Conservation (phyloP, 2,113 vertebrate genomes). For the Sarotherodon lohbergeri region DNA sequence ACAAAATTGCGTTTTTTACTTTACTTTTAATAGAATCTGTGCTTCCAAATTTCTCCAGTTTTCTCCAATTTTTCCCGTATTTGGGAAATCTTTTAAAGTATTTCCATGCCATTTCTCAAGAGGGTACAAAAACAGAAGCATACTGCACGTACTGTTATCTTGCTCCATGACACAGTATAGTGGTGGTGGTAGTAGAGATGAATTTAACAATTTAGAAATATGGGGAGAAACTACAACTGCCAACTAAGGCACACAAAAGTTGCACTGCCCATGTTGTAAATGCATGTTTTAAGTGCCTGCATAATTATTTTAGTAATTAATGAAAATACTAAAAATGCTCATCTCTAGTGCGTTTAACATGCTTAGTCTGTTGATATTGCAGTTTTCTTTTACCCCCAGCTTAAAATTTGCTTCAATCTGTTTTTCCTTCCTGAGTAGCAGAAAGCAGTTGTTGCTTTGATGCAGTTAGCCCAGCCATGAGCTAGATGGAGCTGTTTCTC, state of each 20-base stretch:
- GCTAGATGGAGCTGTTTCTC: constrained; percentile 45
- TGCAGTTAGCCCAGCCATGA: not conserved
- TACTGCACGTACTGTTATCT: not conserved
- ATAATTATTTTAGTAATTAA: not conserved
- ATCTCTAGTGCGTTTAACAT: constrained; percentile 2
- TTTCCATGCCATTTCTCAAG: not conserved
- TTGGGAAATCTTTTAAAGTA: not conserved
- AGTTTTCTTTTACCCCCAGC: not conserved
- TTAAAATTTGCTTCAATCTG: not conserved
- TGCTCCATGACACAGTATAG: not conserved
- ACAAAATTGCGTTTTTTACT: not conserved
- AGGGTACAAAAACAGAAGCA: not conserved
- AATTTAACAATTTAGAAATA: not conserved
- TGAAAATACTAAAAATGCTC: not conserved
- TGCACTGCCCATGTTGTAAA: not conserved
- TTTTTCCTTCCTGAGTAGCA: not conserved
- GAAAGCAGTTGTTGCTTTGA: not conserved
- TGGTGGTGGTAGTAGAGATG: not conserved
- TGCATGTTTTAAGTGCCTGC: not conserved
- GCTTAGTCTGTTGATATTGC: not conserved
- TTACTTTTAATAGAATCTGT: not conserved
- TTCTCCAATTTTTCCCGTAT: not conserved
- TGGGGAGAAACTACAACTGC: not conserved
- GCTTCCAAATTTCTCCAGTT: not conserved
- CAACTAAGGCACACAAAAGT: not conserved